Conservation (phyloP, 2,113 vertebrate species). For the Macaca fascicularis region DNA sequence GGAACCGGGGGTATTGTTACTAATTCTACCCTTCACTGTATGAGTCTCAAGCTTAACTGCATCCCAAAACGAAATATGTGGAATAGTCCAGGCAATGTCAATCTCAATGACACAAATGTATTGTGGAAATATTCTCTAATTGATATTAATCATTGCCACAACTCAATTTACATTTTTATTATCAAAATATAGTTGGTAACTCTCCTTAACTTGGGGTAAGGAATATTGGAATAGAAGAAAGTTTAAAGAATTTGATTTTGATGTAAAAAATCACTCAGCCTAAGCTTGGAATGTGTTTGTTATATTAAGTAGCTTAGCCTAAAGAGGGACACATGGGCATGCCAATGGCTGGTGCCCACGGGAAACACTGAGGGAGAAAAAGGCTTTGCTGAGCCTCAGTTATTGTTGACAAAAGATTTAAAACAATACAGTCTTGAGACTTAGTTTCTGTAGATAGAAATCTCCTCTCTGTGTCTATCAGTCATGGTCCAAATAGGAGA, state of each 20-base stretch:
- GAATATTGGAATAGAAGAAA: neutral
- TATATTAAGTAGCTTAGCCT: neutral
- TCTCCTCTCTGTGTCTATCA: neutral
- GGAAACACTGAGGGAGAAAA: neutral
- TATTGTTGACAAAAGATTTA: neutral
- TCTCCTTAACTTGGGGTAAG: neutral
- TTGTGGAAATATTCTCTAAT: neutral
- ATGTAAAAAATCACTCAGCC: neutral
- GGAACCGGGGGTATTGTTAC: neutral
- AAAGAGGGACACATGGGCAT: neutral
- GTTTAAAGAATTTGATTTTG: neutral
- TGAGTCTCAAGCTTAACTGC: neutral
- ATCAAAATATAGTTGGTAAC: neutral
- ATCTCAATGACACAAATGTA: rapidly evolving
- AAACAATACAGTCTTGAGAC: neutral
- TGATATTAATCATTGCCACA: neutral
- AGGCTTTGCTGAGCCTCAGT: neutral
- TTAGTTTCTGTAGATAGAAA: neutral
- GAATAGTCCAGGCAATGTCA: neutral
- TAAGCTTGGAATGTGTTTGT: neutral
- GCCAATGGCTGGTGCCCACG: neutral
- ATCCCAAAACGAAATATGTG: neutral
- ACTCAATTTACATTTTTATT: neutral
- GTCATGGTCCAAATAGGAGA: neutral
- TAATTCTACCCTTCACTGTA: rapidly evolving